Percentiles rank a stretch among this genome's conserved stretches.
Conservation (phyloP, 1,140 invertebrate genomes). For the Drosophila equinoxialis region DNA sequence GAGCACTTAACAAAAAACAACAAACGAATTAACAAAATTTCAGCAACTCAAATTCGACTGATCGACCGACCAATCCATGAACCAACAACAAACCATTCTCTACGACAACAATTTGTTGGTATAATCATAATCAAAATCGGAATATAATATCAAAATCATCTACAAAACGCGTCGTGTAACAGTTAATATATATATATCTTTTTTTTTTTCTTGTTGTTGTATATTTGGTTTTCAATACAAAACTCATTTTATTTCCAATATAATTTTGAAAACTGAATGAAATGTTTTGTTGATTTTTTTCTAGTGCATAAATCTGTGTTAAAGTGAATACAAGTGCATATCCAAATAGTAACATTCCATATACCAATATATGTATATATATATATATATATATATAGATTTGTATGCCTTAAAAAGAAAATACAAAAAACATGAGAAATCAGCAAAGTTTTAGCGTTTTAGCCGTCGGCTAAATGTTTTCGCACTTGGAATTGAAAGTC, state of each 20-base stretch:
- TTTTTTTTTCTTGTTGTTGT: not conserved
- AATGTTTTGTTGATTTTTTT: too few relatives aligned
- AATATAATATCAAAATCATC: not conserved
- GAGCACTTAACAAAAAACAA: not conserved
- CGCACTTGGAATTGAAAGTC: too few relatives aligned
- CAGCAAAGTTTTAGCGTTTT: too few relatives aligned
- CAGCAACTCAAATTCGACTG: conserved; percentile 6
- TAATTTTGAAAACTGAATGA: not conserved
- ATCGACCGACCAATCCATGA: conserved; percentile 32
- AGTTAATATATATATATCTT: not conserved
- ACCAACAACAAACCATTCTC: not conserved
- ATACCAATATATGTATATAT: not conserved
- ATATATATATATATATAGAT: not conserved
- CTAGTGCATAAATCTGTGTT: not conserved
- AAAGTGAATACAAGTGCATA: not conserved
- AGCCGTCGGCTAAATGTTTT: too few relatives aligned
- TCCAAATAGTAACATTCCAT: not conserved
- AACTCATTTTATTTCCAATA: too few relatives aligned
- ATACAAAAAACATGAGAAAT: conserved; percentile 4
- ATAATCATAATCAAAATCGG: not conserved
- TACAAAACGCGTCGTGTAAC: conserved; percentile 1
- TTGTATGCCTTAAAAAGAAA: not conserved
- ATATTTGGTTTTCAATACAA: not conserved
- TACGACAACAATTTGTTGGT: conserved; percentile 21
- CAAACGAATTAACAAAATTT: not conserved